These are phyloP conservation scores for Thymelicus acteon DNA, from an alignment of 2,888 invertebrate species.

Conservation along the genomic window DNA sequence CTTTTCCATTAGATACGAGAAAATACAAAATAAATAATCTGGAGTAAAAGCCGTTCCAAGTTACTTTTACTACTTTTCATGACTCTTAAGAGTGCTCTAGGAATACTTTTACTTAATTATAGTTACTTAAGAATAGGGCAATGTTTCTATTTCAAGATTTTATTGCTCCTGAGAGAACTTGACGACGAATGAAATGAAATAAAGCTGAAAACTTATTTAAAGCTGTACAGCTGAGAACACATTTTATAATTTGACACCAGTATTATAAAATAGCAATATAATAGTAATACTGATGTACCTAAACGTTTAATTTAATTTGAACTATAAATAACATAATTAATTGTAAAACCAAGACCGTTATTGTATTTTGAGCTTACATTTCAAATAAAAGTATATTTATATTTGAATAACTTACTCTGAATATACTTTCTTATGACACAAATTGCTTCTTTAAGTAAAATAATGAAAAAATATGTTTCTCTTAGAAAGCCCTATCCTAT, in stretches of 20 bases:
- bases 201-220: neutral
- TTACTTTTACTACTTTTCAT: neutral
- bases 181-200: neutral
- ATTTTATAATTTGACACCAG: no score
- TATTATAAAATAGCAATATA: no score
- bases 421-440: neutral
- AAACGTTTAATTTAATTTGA: no score
- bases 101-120: neutral
- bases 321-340: no score
- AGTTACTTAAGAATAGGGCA: neutral
- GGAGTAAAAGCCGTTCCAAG: neutral
- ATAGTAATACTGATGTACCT: no score
- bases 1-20: no score
- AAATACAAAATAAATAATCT: no score
- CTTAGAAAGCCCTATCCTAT: constrained; percentile 36
- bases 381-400: no score
- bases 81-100: neutral
- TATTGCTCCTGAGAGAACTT: neutral
- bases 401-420: no score
- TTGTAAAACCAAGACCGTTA: no score
- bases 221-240: no score
- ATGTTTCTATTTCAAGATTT: neutral
- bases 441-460: constrained; percentile 8
- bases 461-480: constrained; percentile 3
- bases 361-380: no score